Conservation (phyloP, 1,140 invertebrate species). For the Oncopeltus fasciatus region DNA sequence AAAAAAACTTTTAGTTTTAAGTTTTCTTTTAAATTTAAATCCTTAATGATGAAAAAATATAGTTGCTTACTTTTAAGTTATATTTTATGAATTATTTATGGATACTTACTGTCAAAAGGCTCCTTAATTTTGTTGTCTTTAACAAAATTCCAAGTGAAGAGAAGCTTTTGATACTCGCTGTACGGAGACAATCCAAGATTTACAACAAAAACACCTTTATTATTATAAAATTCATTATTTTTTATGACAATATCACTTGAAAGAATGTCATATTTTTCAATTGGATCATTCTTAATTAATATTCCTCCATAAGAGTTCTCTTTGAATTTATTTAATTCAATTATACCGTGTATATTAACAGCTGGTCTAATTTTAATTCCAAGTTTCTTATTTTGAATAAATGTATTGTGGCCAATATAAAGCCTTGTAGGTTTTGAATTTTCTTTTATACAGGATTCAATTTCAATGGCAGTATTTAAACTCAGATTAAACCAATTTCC, state of each 20-base stretch:
- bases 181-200: slow-evolving; percentile 78
- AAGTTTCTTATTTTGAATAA: slow-evolving; percentile 58
- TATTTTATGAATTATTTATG: background rate
- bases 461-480: slow-evolving; percentile 54
- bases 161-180: slow-evolving; percentile 57
- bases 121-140: slow-evolving; percentile 75
- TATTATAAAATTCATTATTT: slow-evolving; percentile 78
- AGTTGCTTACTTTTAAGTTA: background rate
- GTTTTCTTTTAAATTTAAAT: background rate
- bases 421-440: slow-evolving; percentile 33
- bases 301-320: slow-evolving; percentile 69
- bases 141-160: slow-evolving; percentile 82
- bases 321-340: slow-evolving; percentile 79
- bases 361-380: slow-evolving; percentile 69
- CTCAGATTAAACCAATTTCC: slow-evolving; percentile 71
- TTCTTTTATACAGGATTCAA: slow-evolving; percentile 59
- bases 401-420: slow-evolving; percentile 74
- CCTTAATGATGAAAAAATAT: background rate
- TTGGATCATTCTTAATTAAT: slow-evolving; percentile 66
- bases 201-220: slow-evolving; percentile 73
- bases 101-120: slow-evolving; percentile 48
- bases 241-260: slow-evolving; percentile 59
- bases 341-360: slow-evolving; percentile 59
- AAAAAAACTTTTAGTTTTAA: too few species aligned
- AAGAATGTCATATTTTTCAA: slow-evolving; percentile 54